Evolutionary conservation across 1,140 invertebrate species (phyloP).

Genomic region (Nymphalis io): DNA sequence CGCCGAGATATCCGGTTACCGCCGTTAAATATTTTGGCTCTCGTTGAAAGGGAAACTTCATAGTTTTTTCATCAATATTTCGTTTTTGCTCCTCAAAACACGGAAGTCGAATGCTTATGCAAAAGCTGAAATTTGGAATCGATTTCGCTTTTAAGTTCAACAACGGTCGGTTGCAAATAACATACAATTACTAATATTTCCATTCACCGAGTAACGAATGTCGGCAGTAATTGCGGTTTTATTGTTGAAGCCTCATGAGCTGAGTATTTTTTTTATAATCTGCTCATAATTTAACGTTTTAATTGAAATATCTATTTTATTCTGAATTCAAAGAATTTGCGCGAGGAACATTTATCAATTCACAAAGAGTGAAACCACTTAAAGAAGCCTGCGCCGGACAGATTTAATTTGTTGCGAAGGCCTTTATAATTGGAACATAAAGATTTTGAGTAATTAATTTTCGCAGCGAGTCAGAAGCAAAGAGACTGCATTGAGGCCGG

Average conservation of each 20-base stretch:
- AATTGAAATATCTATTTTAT: conserved; percentile 75
- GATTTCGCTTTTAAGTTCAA: conserved; percentile 72
- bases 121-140: conserved; percentile 73
- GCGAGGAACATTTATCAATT: conserved; percentile 78
- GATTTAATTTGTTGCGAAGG: conserved; percentile 81
- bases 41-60: conserved; percentile 76
- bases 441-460: conserved; percentile 81
- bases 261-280: conserved; percentile 38
- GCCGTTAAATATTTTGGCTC: conserved; percentile 79
- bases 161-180: conserved; percentile 55
- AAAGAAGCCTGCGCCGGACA: conserved; percentile 78
- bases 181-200: conserved; percentile 70
- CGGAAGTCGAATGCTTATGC: conserved; percentile 77
- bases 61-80: conserved; percentile 72
- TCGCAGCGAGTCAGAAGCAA: conserved; percentile 78
- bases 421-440: conserved; percentile 81
- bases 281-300: conserved; percentile 68
- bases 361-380: conserved; percentile 79
- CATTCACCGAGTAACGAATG: conserved; percentile 53
- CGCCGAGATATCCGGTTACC: conserved; percentile 77
- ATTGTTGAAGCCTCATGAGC: conserved; percentile 50
- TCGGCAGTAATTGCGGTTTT: conserved; percentile 55
- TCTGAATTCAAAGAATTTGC: conserved; percentile 72
- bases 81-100: conserved; percentile 72
- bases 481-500: conserved; percentile 65